Conservation (phyloP, 2,888 invertebrate genomes). For the Drosophila picticornis region DNA sequence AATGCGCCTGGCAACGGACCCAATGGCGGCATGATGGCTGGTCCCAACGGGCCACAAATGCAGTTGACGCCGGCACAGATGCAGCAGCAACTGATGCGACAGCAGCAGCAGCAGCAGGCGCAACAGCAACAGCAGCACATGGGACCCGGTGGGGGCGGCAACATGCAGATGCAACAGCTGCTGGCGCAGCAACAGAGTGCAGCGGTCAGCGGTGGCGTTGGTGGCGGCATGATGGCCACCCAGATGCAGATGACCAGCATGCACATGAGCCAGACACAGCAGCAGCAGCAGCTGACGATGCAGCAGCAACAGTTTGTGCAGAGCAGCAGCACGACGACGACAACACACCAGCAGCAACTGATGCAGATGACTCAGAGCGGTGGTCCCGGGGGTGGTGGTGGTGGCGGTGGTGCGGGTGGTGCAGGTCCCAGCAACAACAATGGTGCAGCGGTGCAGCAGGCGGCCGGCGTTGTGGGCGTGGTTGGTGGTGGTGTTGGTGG, state of each 20-base stretch:
- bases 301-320: conserved; percentile 84
- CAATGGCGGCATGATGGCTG: conserved; percentile 73
- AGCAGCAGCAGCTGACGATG: conserved; percentile 81
- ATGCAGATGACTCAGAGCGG: conserved; percentile 78
- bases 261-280: conserved; percentile 88
- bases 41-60: conserved; percentile 82
- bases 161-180: conserved; percentile 84
- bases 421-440: conserved; percentile 52
- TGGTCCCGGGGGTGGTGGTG: neutral
- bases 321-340: conserved; percentile 79
- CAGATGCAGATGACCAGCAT: conserved; percentile 88
- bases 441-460: conserved; percentile 27
- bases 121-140: conserved; percentile 84
- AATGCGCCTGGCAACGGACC: conserved; percentile 64
- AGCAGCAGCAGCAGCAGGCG: conserved; percentile 84
- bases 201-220: conserved; percentile 48
- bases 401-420: conserved; percentile 14
- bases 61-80: conserved; percentile 86
- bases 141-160: conserved; percentile 71
- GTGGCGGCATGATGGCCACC: conserved; percentile 73
- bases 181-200: conserved; percentile 77
- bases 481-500: conserved; percentile 43
- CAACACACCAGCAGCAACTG: conserved; percentile 84
- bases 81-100: conserved; percentile 86
- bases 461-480: conserved; percentile 28